Evolutionary conservation across 2,797 vertebrate species (phyloP).

Genomic region (Pristis pectinata): DNA sequence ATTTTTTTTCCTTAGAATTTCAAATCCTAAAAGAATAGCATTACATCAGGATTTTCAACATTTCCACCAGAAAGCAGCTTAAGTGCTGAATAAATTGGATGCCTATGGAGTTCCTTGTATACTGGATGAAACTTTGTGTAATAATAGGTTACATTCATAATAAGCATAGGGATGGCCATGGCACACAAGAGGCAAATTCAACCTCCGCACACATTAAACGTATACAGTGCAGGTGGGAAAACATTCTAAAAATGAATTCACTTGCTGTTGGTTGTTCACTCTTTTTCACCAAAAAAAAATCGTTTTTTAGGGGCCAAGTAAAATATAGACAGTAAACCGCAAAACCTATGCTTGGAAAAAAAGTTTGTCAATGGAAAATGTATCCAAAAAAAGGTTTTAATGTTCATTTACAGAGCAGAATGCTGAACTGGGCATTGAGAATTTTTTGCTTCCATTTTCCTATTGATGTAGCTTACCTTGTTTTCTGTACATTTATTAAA

Average conservation of each 20-base stretch:
- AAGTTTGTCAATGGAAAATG: neutral
- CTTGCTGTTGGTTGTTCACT: neutral
- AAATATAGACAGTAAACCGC: neutral
- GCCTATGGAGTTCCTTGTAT: neutral
- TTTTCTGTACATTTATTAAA: neutral
- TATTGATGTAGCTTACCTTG: neutral
- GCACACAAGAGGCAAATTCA: neutral
- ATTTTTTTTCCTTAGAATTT: neutral
- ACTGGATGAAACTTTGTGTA: neutral
- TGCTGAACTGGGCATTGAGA: neutral
- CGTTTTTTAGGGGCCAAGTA: neutral
- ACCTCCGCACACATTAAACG: neutral
- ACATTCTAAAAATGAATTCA: neutral
- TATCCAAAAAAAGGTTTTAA: neutral
- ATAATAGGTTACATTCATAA: neutral
- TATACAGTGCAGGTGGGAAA: neutral
- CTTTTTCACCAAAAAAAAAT: neutral
- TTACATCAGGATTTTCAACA: neutral
- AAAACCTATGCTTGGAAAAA: neutral
- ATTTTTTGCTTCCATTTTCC: neutral
- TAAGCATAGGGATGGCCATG: neutral
- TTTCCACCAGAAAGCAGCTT: neutral
- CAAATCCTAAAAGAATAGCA: neutral
- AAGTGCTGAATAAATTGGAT: neutral
- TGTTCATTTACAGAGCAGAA: neutral